Conservation (phyloP, 1,140 invertebrate genomes). For the Amyelois transitella region DNA sequence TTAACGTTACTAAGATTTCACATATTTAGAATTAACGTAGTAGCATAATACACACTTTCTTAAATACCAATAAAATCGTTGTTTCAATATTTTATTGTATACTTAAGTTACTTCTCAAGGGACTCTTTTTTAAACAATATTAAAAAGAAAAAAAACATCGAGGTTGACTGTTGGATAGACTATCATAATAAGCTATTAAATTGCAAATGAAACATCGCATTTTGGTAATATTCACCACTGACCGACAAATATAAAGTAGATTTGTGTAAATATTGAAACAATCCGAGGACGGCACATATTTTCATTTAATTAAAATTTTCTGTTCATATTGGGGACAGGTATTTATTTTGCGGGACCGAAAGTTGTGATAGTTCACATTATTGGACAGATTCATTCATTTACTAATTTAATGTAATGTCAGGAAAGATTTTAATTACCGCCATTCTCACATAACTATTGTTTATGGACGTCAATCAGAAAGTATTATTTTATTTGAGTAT, state of each 20-base stretch:
- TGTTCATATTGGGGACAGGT: slow-evolving; percentile 2
- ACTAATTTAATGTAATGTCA: neutral
- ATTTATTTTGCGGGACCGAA: slow-evolving; percentile 12
- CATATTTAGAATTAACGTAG: too few relatives aligned
- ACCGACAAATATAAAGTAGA: slow-evolving; percentile 37
- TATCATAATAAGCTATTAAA: neutral
- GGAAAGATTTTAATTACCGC: neutral
- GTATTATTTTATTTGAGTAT: too few relatives aligned
- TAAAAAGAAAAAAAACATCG: too few relatives aligned
- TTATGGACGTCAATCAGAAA: too few relatives aligned
- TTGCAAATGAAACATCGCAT: neutral
- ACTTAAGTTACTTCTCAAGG: too few relatives aligned
- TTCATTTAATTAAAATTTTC: slow-evolving; percentile 37
- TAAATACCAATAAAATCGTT: too few relatives aligned
- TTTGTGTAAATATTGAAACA: slow-evolving; percentile 37
- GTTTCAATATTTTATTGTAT: too few relatives aligned
- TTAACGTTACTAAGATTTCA: too few relatives aligned
- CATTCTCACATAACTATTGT: too few relatives aligned
- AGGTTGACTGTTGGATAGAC: too few relatives aligned
- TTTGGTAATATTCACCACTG: slow-evolving; percentile 4
- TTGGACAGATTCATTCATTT: slow-evolving; percentile 3
- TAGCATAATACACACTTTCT: too few relatives aligned
- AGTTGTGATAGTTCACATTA: slow-evolving; percentile 5
- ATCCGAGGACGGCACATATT: slow-evolving; percentile 28
- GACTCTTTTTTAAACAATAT: too few relatives aligned